Base-by-base conservation (phyloP, 2,888 invertebrate genomes). In the Conops quadrifasciatus region DNA sequence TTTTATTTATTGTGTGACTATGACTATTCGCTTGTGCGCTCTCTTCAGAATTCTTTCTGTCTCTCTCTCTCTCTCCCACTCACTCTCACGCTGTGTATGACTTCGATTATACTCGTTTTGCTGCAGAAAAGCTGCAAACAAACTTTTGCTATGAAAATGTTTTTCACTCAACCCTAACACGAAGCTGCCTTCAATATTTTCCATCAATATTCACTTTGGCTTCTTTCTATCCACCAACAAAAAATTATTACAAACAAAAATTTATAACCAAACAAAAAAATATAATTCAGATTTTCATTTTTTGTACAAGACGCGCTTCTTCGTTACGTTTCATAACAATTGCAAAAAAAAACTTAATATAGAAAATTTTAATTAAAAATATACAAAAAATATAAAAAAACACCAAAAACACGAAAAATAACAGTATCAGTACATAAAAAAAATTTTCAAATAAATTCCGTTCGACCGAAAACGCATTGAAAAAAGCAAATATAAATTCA, bases 201-300 rank as follows among this genome's bases (percentile, higher is more conserved):
- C 80, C 81, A 81, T 84, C 85, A 85, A 85, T 85, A 84, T 83
- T 85, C 83, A 84, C 84, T 84, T 85, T 85, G 85, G 85, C 85
- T 84, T 85, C 85, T 82, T 84, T 81, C 85, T 82, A 85, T 82
- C 81, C 83, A 83, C 80, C 80, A 79, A 80, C 76, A 73, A 74
- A 73, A 74, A 72, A n/a, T n/a, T n/a, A n/a, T n/a, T n/a, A n/a
- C n/a, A n/a, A n/a, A n/a, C n/a, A n/a, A n/a, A n/a, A n/a, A n/a
- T n/a, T 71, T 71, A 72, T 70, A 74, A 66, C 75, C 78, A 75
- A 79, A 19, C 3, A 53, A n/a, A 49, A 73, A 77, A 77, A 72
- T 72, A 71, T 65, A 68, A 70, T 49, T 60, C 15, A 16, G 53
- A 67, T 67, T 59, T 67, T 65, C 36, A 24, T 28, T 19, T 51